Conservation (phyloP, 2,113 vertebrate species). For the Podarcis muralis region DNA sequence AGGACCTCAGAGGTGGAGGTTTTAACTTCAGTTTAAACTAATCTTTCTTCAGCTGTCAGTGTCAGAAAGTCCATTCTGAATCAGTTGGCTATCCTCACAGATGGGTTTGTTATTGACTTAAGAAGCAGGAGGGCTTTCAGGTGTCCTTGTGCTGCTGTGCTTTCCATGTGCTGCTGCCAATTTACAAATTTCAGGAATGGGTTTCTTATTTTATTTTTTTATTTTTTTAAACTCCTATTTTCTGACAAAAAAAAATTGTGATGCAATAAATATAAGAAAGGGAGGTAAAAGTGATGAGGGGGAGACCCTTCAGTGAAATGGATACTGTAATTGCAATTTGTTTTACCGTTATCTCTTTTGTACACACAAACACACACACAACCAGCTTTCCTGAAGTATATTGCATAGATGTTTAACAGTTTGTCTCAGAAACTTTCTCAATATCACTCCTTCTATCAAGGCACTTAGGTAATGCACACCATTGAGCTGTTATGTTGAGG, state of each 20-base stretch:
- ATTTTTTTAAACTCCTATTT: neutral
- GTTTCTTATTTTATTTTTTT: no score
- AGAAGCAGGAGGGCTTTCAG: neutral
- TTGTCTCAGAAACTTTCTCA: neutral
- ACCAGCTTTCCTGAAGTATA: neutral
- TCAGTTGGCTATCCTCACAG: neutral
- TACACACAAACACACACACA: no score
- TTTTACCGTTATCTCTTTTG: neutral
- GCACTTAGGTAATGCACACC: no score
- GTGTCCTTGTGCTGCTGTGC: neutral
- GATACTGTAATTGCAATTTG: neutral
- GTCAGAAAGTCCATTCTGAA: conserved; percentile 17
- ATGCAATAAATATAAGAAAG: neutral
- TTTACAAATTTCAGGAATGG: conserved; percentile 2
- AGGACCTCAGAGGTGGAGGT: neutral
- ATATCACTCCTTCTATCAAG: neutral
- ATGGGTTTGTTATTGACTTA: neutral
- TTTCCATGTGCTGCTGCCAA: neutral
- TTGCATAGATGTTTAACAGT: neutral
- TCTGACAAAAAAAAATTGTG: neutral
- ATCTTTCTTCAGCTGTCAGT: conserved; percentile 3
- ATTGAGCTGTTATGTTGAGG: no score
- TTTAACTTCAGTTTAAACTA: neutral
- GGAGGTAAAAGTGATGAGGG: neutral
- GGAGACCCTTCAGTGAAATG: neutral